Evolutionary conservation across 2,888 invertebrate species (phyloP).

Genomic region (Terebella lapidaria): DNA sequence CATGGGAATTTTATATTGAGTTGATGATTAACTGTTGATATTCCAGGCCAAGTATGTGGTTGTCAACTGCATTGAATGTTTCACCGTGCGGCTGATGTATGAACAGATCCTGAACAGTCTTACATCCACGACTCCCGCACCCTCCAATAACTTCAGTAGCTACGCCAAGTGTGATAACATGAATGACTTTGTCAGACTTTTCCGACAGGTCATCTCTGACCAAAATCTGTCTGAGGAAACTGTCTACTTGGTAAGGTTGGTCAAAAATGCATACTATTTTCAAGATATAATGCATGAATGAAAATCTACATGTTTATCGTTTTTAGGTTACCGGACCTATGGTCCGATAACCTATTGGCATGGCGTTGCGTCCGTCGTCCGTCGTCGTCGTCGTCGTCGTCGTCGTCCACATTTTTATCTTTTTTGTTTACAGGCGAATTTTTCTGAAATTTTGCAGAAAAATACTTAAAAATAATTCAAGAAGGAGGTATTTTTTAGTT

Average conservation of each 20-base stretch:
- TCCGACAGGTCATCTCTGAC: constrained; percentile 29
- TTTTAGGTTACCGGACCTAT: too few relatives aligned
- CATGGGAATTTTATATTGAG: too few relatives aligned
- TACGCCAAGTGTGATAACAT: constrained; percentile 45
- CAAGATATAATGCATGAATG: background rate
- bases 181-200: constrained; percentile 45
- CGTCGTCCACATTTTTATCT: too few relatives aligned
- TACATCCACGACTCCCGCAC: constrained; percentile 33
- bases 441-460: too few relatives aligned
- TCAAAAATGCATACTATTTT: background rate
- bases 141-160: constrained; percentile 22
- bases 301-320: too few relatives aligned
- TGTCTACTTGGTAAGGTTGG: constrained; percentile 40
- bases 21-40: too few relatives aligned
- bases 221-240: constrained; percentile 29
- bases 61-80: constrained; percentile 79
- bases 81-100: constrained; percentile 69
- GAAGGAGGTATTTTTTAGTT: too few relatives aligned
- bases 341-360: too few relatives aligned
- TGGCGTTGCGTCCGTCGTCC: too few relatives aligned
- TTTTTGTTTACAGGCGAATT: too few relatives aligned
- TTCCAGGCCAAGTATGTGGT: constrained; percentile 56
- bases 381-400: too few relatives aligned
- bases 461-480: too few relatives aligned
- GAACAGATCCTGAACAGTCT: constrained; percentile 69